Conservation (phyloP, 2,888 invertebrate species). For the Pristionchus exspectatus region DNA sequence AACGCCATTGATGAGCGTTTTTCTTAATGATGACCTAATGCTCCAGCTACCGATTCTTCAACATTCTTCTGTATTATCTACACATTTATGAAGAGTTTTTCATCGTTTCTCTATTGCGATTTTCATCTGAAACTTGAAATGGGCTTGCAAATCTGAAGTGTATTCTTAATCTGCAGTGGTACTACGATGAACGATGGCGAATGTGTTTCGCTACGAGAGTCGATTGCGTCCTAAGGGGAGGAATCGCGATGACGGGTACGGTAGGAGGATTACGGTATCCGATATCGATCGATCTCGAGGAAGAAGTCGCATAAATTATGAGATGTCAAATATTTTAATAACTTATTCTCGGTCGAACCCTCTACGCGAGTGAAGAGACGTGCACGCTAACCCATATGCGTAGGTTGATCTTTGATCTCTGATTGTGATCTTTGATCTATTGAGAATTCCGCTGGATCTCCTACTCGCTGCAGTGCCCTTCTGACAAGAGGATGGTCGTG, state of each 20-base stretch:
- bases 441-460: constrained; percentile 31
- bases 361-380: constrained; percentile 34
- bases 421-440: constrained; percentile 31
- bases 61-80: too few relatives aligned
- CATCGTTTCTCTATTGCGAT: too few relatives aligned
- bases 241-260: constrained; percentile 24
- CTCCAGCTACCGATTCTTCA: neutral
- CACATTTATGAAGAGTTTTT: too few relatives aligned
- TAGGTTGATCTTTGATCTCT: constrained; percentile 18
- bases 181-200: constrained; percentile 39
- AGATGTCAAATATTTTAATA: neutral
- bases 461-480: constrained; percentile 3
- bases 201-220: constrained; percentile 48
- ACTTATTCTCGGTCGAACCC: neutral
- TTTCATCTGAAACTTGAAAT: neutral
- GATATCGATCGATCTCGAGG: too few relatives aligned
- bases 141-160: neutral
- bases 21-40: too few relatives aligned
- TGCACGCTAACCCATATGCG: constrained; percentile 47
- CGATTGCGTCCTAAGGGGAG: constrained; percentile 48
- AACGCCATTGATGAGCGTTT: neutral
- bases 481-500: constrained; percentile 34
- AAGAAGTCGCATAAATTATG: too few relatives aligned
- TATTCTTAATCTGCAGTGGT: neutral
- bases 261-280: neutral